phyloP scores from a whole-genome alignment of 1,140 invertebrate genomes.

The Epicauta chinensis region DNA sequence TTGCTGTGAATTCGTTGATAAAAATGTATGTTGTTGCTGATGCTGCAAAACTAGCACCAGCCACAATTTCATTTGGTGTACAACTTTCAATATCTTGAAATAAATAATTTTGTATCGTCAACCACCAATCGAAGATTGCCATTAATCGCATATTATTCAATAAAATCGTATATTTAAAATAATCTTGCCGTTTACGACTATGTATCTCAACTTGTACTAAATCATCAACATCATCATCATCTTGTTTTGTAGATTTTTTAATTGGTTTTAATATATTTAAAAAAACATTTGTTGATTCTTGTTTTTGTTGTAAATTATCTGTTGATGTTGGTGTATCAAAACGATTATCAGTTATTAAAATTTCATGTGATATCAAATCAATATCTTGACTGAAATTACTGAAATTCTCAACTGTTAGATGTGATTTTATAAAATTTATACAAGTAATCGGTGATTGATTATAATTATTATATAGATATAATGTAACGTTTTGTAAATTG shows the following conservation, averaged over 20 bases:
- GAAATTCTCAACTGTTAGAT: conserved; percentile 73
- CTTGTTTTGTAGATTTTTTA: conserved; percentile 41
- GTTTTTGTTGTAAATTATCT: too few relatives aligned
- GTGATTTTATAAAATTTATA: conserved; percentile 88
- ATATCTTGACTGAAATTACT: conserved; percentile 87
- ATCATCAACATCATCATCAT: conserved; percentile 34
- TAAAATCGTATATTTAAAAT: conserved; percentile 81
- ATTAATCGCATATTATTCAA: conserved; percentile 94
- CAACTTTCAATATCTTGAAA: conserved; percentile 38
- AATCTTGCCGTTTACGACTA: conserved; percentile 61
- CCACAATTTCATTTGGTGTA: not conserved
- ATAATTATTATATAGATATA: conserved; percentile 59
- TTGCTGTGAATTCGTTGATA: too few relatives aligned
- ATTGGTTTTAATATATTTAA: conserved; percentile 81
- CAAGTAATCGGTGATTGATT: conserved; percentile 66
- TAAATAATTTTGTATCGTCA: conserved; percentile 77
- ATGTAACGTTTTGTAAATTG: conserved; percentile 81
- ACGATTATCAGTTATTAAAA: conserved; percentile 77
- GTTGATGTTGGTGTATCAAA: too few relatives aligned
- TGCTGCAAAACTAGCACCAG: conserved; percentile 27
- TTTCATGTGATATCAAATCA: conserved; percentile 89
- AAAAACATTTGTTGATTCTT: conserved; percentile 77
- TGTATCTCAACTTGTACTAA: conserved; percentile 81
- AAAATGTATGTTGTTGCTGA: conserved; percentile 9
- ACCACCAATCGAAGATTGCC: conserved; percentile 91